Percentiles rank a stretch among this genome's conserved stretches.
Conservation (phyloP, 2,797 vertebrate genomes). For the Anabas testudineus region DNA sequence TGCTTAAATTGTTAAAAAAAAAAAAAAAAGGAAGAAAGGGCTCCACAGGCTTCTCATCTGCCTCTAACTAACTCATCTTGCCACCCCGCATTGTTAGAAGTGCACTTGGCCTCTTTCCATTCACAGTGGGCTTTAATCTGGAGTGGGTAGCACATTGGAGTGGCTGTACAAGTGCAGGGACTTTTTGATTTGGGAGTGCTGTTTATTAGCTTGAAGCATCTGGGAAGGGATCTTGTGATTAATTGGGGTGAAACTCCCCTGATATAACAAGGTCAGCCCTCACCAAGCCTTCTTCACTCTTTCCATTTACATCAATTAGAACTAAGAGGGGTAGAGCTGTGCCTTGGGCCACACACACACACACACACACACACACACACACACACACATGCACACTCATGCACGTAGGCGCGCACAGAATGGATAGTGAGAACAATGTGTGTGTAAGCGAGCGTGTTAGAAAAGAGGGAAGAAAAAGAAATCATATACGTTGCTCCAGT, state of each 20-base stretch:
- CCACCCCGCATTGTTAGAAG: slow-evolving; percentile 65
- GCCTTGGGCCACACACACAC: slow-evolving; percentile 57
- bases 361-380: slow-evolving; percentile 20
- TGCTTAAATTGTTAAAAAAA: slow-evolving; percentile 65
- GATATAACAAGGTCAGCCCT: slow-evolving; percentile 91
- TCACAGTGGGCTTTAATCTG: slow-evolving; percentile 77
- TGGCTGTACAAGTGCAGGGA: slow-evolving; percentile 75
- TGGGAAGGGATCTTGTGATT: slow-evolving; percentile 91
- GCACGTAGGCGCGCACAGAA: slow-evolving; percentile 3
- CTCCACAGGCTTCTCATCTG: slow-evolving; percentile 51
- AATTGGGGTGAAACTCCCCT: slow-evolving; percentile 92
- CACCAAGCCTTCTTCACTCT: slow-evolving; percentile 80
- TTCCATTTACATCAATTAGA: slow-evolving; percentile 95
- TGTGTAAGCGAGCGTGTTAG: slow-evolving; percentile 19
- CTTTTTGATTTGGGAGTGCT: slow-evolving; percentile 80
- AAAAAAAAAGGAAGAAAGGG: background rate
- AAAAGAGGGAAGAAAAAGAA: background rate
- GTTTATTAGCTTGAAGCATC: slow-evolving; percentile 92
- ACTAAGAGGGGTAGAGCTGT: slow-evolving; percentile 81
- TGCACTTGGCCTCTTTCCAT: slow-evolving; percentile 57
- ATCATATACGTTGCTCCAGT: slow-evolving; percentile 70
- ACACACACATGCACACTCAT: slow-evolving; percentile 29
- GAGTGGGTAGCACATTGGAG: slow-evolving; percentile 69
- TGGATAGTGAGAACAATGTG: slow-evolving; percentile 32
- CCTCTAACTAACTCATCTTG: slow-evolving; percentile 68